Evolutionary conservation across 2,113 vertebrate species (phyloP).

Genomic region (Sturnira hondurensis): DNA sequence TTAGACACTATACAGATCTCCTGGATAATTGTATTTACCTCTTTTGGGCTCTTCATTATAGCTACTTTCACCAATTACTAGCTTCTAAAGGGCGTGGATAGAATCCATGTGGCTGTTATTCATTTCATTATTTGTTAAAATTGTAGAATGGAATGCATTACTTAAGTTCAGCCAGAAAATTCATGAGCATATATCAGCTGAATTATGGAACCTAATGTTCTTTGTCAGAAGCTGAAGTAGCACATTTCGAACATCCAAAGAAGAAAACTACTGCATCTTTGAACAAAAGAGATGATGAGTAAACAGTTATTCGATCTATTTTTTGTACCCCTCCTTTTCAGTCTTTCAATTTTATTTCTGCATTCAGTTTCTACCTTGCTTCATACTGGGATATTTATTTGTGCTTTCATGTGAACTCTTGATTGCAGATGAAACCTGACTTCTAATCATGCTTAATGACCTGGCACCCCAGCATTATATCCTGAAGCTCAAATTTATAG

Average conservation of each 20-base stretch:
- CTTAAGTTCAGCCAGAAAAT: not conserved
- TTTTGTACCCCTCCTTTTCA: not conserved
- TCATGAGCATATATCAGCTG: not conserved
- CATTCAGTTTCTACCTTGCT: not conserved
- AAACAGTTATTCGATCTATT: not conserved
- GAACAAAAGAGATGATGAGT: not conserved
- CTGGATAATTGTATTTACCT: constrained; percentile 52
- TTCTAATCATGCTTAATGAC: not conserved
- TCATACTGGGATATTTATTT: not conserved
- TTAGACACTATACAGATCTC: constrained; percentile 36
- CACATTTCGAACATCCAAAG: not conserved
- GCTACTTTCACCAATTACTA: constrained; percentile 15
- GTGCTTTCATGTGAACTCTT: not conserved
- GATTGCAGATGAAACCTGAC: not conserved
- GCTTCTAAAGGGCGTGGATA: not conserved
- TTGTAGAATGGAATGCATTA: not conserved
- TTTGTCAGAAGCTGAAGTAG: not conserved
- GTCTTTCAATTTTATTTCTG: not conserved
- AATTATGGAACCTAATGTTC: not conserved
- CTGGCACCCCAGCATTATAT: not conserved
- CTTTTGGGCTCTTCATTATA: constrained; percentile 37
- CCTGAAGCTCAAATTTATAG: not conserved
- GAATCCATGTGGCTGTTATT: not conserved
- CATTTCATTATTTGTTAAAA: not conserved
- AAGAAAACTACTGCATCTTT: not conserved